Evolutionary conservation across 2,888 invertebrate genomes (phyloP).

Genomic region (Pogonocherus hispidulus): DNA sequence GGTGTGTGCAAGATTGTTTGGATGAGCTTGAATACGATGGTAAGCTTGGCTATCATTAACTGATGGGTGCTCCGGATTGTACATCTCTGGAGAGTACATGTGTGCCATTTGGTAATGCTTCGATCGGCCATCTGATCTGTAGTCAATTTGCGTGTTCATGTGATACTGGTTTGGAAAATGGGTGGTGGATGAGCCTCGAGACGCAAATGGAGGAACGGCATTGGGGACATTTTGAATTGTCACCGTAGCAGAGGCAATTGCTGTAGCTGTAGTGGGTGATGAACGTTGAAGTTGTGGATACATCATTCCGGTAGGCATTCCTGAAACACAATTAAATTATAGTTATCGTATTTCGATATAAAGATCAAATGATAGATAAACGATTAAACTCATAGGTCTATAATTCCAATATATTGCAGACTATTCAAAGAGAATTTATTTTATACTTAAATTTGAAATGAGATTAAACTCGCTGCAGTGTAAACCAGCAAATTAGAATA

Average conservation of each 20-base stretch:
- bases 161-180: conserved; percentile 66
- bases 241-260: conserved; percentile 72
- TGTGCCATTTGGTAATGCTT: conserved; percentile 62
- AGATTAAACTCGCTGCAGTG: no score
- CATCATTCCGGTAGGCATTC: conserved; percentile 63
- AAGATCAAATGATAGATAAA: no score
- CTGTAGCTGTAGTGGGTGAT: conserved; percentile 78
- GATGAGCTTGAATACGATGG: conserved; percentile 60
- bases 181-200: conserved; percentile 69
- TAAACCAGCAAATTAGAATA: no score
- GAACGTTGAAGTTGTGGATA: conserved; percentile 76
- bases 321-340: conserved; percentile 44
- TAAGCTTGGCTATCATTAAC: conserved; percentile 63
- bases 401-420: no score
- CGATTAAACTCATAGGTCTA: no score
- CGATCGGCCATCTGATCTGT: conserved; percentile 59
- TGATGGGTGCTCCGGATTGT: conserved; percentile 66
- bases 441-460: no score
- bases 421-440: no score
- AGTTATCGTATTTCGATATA: neutral
- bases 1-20: conserved; percentile 49
- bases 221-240: conserved; percentile 73
- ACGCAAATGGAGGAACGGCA: conserved; percentile 73
- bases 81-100: conserved; percentile 62
- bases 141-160: conserved; percentile 63